Percentiles rank a stretch among this genome's conserved stretches.
Evolutionary conservation across 2,113 vertebrate genomes (phyloP).

Genomic region (Mystacornis crossleyi): DNA sequence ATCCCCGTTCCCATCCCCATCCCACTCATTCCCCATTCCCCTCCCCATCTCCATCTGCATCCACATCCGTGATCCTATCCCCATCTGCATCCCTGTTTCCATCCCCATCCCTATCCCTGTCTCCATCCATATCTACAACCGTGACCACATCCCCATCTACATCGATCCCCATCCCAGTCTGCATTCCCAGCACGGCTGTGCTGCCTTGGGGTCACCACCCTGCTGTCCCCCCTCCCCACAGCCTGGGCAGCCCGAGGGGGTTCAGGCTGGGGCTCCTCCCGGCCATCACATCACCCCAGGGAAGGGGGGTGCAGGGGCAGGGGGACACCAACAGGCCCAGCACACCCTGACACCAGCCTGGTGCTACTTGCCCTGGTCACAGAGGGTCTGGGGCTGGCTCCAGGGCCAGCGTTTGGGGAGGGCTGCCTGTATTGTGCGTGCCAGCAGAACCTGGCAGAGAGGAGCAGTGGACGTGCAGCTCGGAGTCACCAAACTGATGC

Average conservation of each 20-base stretch:
- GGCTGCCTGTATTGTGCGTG: fast-evolving
- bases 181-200: not conserved
- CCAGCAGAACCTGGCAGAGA: not conserved
- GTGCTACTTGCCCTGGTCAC: not conserved
- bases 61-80: not conserved
- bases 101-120: not conserved
- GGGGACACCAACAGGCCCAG: not conserved
- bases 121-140: not conserved
- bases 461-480: not conserved
- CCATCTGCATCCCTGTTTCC: not conserved
- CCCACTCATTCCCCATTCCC: not conserved
- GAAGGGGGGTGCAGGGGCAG: not conserved
- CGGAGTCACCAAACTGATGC: constrained; percentile 38
- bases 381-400: not conserved
- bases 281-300: no score
- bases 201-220: not conserved
- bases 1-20: not conserved
- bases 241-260: not conserved
- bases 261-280: not conserved
- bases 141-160: not conserved
- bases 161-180: not conserved
- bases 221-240: fast-evolving
- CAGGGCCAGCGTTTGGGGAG: not conserved
- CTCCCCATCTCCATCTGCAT: not conserved
- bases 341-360: not conserved